Evolutionary conservation across 2,113 vertebrate species (phyloP).

Genomic region (Rhinichthys klamathensis): DNA sequence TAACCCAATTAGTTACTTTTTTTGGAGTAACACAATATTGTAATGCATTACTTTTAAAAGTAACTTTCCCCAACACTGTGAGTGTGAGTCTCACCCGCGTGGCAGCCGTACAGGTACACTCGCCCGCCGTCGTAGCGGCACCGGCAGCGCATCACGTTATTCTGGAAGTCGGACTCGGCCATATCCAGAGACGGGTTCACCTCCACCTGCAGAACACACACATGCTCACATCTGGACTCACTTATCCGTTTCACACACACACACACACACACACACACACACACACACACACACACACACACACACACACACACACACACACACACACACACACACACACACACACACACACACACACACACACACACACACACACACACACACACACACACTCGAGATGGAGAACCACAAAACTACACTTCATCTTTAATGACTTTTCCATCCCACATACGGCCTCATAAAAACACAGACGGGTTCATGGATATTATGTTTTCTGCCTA

Average conservation of each 20-base stretch:
- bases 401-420: too few relatives aligned
- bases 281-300: slow-evolving; percentile 46
- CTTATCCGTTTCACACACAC: slow-evolving; percentile 45
- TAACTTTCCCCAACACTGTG: too few relatives aligned
- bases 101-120: slow-evolving; percentile 91
- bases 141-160: slow-evolving; percentile 91
- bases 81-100: slow-evolving; percentile 77
- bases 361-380: slow-evolving; percentile 30
- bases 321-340: slow-evolving; percentile 55
- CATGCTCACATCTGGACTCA: too few relatives aligned
- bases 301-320: slow-evolving; percentile 48
- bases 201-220: slow-evolving; percentile 79
- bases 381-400: slow-evolving; percentile 47
- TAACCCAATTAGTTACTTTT: too few relatives aligned
- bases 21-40: too few relatives aligned
- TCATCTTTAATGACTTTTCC: too few relatives aligned
- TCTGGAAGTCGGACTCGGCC: slow-evolving; percentile 94
- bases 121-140: slow-evolving; percentile 92
- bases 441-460: too few relatives aligned
- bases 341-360: slow-evolving; percentile 48
- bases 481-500: too few relatives aligned
- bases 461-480: too few relatives aligned
- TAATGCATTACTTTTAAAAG: too few relatives aligned
- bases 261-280: slow-evolving; percentile 58
- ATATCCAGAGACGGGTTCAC: slow-evolving; percentile 94